A percentile compares a stretch with the other conserved stretches of the same genome.
phyloP scores from a whole-genome alignment of 64 coral and sea anemone species.

The Acropora tenuis region DNA sequence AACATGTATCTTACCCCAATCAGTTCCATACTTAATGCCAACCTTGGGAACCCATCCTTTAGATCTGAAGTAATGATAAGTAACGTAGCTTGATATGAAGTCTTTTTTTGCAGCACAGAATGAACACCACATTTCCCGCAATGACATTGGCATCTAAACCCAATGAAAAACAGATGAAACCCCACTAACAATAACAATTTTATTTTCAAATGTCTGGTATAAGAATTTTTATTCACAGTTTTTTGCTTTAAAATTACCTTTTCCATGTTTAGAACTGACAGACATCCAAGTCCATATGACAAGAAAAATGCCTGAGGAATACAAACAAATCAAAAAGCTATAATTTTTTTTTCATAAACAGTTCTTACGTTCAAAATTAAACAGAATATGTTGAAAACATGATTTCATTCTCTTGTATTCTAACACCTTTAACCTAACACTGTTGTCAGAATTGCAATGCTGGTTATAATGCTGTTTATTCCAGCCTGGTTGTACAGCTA shows the following conservation, averaged over 20 bases:
- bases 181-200: too few relatives aligned
- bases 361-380: too few relatives aligned
- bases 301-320: slow-evolving; percentile 86
- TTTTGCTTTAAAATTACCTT: slow-evolving; percentile 35
- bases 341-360: too few relatives aligned
- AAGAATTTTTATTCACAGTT: too few relatives aligned
- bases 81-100: slow-evolving; percentile 84
- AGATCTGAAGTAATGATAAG: slow-evolving; percentile 94
- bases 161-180: background rate
- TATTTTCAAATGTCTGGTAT: too few relatives aligned
- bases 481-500: too few relatives aligned
- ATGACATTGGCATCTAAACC: slow-evolving; percentile 67
- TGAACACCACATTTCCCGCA: slow-evolving; percentile 84
- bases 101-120: slow-evolving; percentile 78
- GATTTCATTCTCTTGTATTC: too few relatives aligned
- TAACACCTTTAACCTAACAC: too few relatives aligned
- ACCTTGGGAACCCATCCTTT: slow-evolving; percentile 95
- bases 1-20: slow-evolving; percentile 77
- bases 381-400: too few relatives aligned
- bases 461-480: too few relatives aligned
- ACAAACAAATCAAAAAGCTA: background rate
- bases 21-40: slow-evolving; percentile 96
- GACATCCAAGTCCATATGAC: slow-evolving; percentile 89
- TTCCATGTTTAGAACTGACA: slow-evolving; percentile 59
- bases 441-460: too few relatives aligned